Evolutionary conservation across 2,888 invertebrate species (phyloP).

Genomic region (Heliconius hortense): DNA sequence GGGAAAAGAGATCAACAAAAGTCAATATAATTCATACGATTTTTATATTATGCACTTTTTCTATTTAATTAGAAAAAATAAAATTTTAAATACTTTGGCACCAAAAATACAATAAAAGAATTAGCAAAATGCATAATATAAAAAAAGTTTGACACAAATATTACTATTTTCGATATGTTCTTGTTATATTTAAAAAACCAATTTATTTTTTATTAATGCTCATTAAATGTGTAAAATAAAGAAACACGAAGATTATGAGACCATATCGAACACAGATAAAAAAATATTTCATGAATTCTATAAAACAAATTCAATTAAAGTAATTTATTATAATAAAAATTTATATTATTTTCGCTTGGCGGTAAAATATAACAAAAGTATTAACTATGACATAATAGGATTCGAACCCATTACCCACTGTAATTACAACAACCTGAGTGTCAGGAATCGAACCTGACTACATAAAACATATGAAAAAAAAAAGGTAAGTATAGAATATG

Average conservation of each 20-base stretch:
- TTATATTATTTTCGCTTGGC: slow-evolving; percentile 23
- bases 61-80: not conserved
- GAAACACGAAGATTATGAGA: not conserved
- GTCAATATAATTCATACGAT: slow-evolving; percentile 5
- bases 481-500: no score
- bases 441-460: slow-evolving; percentile 38
- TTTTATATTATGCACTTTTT: slow-evolving; percentile 6
- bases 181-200: not conserved
- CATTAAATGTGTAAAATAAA: not conserved
- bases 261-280: slow-evolving; percentile 19
- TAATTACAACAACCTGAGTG: not conserved
- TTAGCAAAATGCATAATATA: slow-evolving; percentile 26
- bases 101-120: not conserved
- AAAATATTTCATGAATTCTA: not conserved
- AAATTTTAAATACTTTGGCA: no score
- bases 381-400: not conserved
- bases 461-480: not conserved
- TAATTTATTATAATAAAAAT: not conserved
- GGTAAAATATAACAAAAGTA: not conserved
- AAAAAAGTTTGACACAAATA: slow-evolving; percentile 15
- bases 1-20: slow-evolving; percentile 28
- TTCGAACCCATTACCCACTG: slow-evolving; percentile 30
- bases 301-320: slow-evolving; percentile 6
- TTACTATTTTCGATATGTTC: slow-evolving; percentile 20
- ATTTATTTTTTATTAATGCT: not conserved